Conservation (phyloP, 2,113 vertebrate genomes). For the Trachemys scripta region DNA sequence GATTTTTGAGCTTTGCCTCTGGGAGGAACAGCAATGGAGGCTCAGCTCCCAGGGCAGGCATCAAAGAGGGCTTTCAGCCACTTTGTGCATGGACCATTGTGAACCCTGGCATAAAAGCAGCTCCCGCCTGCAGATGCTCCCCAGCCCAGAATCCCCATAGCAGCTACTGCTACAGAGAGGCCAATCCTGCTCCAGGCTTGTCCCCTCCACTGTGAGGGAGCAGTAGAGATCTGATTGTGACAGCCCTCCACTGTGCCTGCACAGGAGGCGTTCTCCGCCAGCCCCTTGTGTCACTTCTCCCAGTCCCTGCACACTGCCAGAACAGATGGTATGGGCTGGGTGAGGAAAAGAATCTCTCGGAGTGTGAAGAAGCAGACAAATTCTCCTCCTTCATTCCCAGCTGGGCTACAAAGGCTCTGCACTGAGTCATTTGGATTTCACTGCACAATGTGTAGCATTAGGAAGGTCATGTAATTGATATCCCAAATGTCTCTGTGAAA, state of each 20-base stretch:
- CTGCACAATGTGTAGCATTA: neutral
- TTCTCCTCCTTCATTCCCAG: neutral
- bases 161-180: neutral
- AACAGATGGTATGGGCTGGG: neutral
- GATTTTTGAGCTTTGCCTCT: neutral
- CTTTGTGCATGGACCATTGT: fast-evolving
- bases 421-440: neutral
- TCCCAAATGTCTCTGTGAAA: neutral
- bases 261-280: neutral
- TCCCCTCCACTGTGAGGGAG: neutral
- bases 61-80: neutral
- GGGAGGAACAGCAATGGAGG: fast-evolving
- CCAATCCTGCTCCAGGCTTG: neutral
- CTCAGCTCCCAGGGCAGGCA: fast-evolving
- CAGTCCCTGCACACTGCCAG: neutral
- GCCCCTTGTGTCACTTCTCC: neutral
- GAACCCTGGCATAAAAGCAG: neutral
- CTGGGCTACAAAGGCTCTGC: neutral
- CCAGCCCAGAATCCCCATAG: neutral
- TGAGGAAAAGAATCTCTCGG: neutral
- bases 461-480: neutral
- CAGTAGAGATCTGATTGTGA: neutral
- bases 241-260: neutral
- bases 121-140: neutral
- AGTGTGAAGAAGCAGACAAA: neutral